A percentile compares a stretch with the other conserved stretches of the same genome.
phyloP scores from a whole-genome alignment of 1,140 invertebrate species.

The Bombus haemorrhoidalis region DNA sequence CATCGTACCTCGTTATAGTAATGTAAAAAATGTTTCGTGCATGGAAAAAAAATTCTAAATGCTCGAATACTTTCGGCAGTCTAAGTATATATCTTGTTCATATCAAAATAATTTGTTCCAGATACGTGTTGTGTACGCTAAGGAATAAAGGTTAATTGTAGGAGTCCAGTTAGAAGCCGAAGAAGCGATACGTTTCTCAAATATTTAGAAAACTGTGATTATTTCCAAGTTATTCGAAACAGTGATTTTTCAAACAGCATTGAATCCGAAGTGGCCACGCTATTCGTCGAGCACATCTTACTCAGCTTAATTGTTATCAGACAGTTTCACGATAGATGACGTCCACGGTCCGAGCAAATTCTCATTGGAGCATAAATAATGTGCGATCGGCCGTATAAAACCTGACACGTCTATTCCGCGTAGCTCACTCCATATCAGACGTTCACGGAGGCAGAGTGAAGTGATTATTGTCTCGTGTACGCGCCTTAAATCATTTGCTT shows the following conservation, averaged over 20 bases:
- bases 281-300: no score
- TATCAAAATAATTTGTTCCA: background rate
- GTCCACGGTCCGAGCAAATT: background rate
- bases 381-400: conserved; percentile 36
- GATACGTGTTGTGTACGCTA: background rate
- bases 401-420: conserved; percentile 18
- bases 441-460: conserved; percentile 12
- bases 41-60: no score
- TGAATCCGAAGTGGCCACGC: no score
- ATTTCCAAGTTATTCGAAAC: no score
- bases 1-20: no score
- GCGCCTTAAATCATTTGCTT: background rate
- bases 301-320: background rate
- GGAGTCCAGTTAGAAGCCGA: no score
- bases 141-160: background rate
- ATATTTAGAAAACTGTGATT: background rate
- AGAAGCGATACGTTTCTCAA: no score
- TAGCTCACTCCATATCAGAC: conserved; percentile 31
- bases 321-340: background rate
- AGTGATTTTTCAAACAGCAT: no score
- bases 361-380: conserved; percentile 45
- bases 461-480: conserved; percentile 29
- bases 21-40: no score
- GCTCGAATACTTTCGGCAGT: no score
- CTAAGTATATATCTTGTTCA: no score